Conservation (phyloP, 2,113 vertebrate species). For the Corydoras sp. region DNA sequence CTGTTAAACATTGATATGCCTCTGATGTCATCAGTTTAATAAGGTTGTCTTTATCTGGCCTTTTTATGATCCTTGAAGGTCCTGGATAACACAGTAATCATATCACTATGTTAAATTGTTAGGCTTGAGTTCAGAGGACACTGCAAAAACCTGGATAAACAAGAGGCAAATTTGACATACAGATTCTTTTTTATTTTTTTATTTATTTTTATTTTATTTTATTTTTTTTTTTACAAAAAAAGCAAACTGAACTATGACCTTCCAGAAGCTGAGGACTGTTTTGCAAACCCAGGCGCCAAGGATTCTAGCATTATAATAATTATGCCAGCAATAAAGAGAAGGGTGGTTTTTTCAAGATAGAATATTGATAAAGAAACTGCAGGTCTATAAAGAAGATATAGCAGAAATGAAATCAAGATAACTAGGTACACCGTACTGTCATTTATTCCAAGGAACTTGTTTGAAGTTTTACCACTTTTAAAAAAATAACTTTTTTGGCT, state of each 20-base stretch:
- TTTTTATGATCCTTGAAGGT: slow-evolving; percentile 41
- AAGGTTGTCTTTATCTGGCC: slow-evolving; percentile 43
- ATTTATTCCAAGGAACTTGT: slow-evolving; percentile 65
- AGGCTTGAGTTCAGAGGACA: background rate
- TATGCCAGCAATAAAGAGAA: slow-evolving; percentile 40
- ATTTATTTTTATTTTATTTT: too few species aligned
- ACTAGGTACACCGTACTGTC: slow-evolving; percentile 61
- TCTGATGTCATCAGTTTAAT: background rate
- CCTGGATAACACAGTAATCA: slow-evolving; percentile 33
- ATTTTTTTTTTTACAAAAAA: too few species aligned
- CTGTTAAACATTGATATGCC: background rate
- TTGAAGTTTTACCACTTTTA: slow-evolving; percentile 66
- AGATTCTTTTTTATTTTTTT: too few species aligned
- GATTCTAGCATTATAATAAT: slow-evolving; percentile 2
- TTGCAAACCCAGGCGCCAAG: background rate
- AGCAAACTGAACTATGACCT: too few species aligned
- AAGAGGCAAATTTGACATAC: background rate
- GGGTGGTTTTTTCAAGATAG: slow-evolving; percentile 48
- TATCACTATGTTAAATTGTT: slow-evolving; percentile 16
- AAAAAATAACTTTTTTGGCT: slow-evolving; percentile 54
- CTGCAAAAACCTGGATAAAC: background rate
- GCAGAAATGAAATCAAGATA: slow-evolving; percentile 56
- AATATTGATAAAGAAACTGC: slow-evolving; percentile 41
- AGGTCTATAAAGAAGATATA: slow-evolving; percentile 31
- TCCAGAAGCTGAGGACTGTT: background rate